phyloP scores from a whole-genome alignment of 2,888 invertebrate species.

The Acheta domesticus region DNA sequence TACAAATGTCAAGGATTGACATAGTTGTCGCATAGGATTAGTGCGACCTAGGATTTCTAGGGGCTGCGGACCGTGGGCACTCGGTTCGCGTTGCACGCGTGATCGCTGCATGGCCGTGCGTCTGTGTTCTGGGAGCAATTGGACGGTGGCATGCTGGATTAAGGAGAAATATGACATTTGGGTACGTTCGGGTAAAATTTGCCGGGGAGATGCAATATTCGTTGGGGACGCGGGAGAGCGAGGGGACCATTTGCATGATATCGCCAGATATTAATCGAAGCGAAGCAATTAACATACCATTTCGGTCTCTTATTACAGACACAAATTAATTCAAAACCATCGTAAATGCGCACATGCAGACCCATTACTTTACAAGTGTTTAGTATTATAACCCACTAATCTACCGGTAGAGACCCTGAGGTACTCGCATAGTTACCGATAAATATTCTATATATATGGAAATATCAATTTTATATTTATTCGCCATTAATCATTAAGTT shows the following conservation, averaged over 20 bases:
- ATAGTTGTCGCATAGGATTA: too few relatives aligned
- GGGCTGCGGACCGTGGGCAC: not conserved
- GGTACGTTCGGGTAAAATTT: not conserved
- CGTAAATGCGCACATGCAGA: not conserved
- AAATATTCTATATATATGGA: too few relatives aligned
- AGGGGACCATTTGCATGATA: slow-evolving; percentile 10
- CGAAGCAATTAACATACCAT: slow-evolving; percentile 9
- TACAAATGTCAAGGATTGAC: too few relatives aligned
- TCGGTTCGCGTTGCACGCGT: not conserved
- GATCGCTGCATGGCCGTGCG: not conserved
- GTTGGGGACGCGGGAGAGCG: not conserved
- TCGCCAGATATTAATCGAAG: slow-evolving; percentile 18
- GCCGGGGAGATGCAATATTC: not conserved
- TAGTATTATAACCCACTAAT: slow-evolving; percentile 9
- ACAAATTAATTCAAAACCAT: slow-evolving; percentile 1
- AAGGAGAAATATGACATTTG: not conserved
- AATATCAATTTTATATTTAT: too few relatives aligned
- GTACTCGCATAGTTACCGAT: not conserved
- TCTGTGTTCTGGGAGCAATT: not conserved
- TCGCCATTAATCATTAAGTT: too few relatives aligned
- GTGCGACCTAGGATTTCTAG: not conserved
- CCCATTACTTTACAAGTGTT: slow-evolving; percentile 2
- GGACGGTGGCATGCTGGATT: not conserved
- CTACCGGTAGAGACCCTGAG: not conserved
- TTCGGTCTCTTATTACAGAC: slow-evolving; percentile 6